Evolutionary conservation across 1,140 invertebrate genomes (phyloP).

Genomic region (Metopolophium dirhodum): DNA sequence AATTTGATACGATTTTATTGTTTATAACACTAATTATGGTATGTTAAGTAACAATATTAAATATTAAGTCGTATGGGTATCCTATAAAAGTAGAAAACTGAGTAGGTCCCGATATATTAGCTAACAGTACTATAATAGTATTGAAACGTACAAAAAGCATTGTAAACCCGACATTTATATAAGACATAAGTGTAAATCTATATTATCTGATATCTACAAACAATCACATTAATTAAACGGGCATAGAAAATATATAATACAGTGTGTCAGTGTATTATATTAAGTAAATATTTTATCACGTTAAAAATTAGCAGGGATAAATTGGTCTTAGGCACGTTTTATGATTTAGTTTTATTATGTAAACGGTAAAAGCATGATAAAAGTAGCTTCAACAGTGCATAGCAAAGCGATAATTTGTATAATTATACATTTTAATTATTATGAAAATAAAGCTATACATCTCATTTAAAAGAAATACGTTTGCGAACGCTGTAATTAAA

Average conservation of each 20-base stretch:
- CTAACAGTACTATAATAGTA: not conserved
- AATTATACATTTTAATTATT: constrained; percentile 6
- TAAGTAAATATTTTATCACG: no score
- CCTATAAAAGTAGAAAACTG: not conserved
- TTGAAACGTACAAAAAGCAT: not conserved
- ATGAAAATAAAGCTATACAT: not conserved
- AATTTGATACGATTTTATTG: no score
- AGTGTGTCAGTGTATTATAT: no score
- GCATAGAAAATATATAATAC: no score
- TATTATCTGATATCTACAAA: not conserved
- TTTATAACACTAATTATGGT: no score
- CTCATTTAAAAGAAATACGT: not conserved
- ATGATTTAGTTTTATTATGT: not conserved
- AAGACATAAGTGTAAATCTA: not conserved
- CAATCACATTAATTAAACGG: not conserved
- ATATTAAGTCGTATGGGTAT: not conserved
- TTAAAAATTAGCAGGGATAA: no score
- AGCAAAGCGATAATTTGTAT: not conserved
- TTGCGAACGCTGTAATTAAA: not conserved
- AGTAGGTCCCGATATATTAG: not conserved
- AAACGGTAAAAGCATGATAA: not conserved
- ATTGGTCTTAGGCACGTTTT: no score
- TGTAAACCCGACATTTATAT: not conserved
- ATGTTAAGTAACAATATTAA: no score
- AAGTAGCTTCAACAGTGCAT: not conserved